Conservation (phyloP, 1,140 invertebrate species). For the Ceratoteleas bidentatus region DNA sequence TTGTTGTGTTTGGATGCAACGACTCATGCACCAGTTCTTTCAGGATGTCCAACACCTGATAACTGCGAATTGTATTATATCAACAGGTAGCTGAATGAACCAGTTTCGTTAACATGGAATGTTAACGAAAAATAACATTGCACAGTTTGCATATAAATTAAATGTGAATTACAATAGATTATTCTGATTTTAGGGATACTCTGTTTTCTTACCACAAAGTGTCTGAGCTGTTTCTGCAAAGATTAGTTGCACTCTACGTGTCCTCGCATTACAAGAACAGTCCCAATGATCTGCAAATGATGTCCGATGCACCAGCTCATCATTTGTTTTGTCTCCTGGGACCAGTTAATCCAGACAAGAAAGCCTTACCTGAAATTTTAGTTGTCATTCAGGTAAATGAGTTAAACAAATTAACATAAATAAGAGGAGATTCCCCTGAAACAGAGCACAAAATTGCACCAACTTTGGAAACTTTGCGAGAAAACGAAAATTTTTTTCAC, state of each 20-base stretch:
- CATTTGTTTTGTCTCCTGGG: slow-evolving; percentile 97
- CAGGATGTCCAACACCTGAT: slow-evolving; percentile 92
- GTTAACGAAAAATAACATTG: too few species aligned
- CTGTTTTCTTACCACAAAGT: slow-evolving; percentile 98
- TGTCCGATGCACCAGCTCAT: slow-evolving; percentile 99
- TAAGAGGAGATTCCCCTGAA: not conserved
- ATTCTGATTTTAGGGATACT: slow-evolving; percentile 87
- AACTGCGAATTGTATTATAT: slow-evolving; percentile 95
- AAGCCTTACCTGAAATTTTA: slow-evolving; percentile 93
- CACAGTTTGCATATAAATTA: too few species aligned
- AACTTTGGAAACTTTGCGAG: not conserved
- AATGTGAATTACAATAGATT: too few species aligned
- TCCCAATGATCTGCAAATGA: slow-evolving; percentile 99
- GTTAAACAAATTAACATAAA: not conserved
- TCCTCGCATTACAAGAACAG: slow-evolving; percentile 99
- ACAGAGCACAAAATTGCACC: too few species aligned
- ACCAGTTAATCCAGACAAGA: slow-evolving; percentile 87
- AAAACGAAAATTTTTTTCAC: too few species aligned
- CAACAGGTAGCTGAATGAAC: slow-evolving; percentile 81
- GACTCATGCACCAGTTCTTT: slow-evolving; percentile 84
- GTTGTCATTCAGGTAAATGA: slow-evolving; percentile 90
- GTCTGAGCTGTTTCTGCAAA: slow-evolving; percentile 96
- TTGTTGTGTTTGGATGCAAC: slow-evolving; percentile 95
- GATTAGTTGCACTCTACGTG: slow-evolving; percentile 96
- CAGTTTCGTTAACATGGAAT: too few species aligned